Base-by-base conservation (phyloP, 2,113 vertebrate genomes). In the Tor tambroides region DNA sequence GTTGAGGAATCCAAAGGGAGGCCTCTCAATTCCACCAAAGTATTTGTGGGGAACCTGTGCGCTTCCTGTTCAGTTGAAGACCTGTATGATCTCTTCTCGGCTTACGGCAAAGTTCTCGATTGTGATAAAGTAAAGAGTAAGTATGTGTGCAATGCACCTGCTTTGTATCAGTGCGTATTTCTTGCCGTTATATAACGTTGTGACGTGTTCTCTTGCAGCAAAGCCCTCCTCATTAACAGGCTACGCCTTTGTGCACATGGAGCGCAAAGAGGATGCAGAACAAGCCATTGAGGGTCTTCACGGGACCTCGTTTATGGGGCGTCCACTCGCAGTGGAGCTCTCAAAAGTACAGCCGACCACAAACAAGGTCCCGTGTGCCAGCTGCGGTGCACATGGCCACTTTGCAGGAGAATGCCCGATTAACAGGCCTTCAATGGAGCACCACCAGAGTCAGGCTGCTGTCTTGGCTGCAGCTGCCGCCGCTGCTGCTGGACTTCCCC, bases 191-290 rank as follows among this genome's bases (percentile, higher is more conserved):
- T 54, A n/a, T 81, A 43, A 86, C 23, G 14, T 56, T 32, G 17
- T 14, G 6, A 38, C 59, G 65, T 72, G 4, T 78, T 76, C 5
- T 84, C 30, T 86, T 85, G 87, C 92, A 96, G 94, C 94, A 71
- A 92, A 94, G 76, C 91, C 94, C 88, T 94, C 94, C 59, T 95
- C 93, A 79, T 94, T 93, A 84, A 95, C 96, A 93, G 97, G 98
- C 92, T 99, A 97, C 91, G 96, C 98, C 74, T 99, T 99, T 95
- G 96, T 99, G 92, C 97, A 99, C 93, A 99, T 99, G 98, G 97
- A 98, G 95, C 97, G 95, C 88, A 97, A 97, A 94, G 98, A 97
- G 90, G 97, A 97, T 85, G 97, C 97, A 89, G 90, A 96, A 91
- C 95, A 93, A 89, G 97, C 98, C 87, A 98, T 98, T 69, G 97